Evolutionary conservation across 2,113 vertebrate genomes (phyloP).

Genomic region (Hippocampus barbouri): DNA sequence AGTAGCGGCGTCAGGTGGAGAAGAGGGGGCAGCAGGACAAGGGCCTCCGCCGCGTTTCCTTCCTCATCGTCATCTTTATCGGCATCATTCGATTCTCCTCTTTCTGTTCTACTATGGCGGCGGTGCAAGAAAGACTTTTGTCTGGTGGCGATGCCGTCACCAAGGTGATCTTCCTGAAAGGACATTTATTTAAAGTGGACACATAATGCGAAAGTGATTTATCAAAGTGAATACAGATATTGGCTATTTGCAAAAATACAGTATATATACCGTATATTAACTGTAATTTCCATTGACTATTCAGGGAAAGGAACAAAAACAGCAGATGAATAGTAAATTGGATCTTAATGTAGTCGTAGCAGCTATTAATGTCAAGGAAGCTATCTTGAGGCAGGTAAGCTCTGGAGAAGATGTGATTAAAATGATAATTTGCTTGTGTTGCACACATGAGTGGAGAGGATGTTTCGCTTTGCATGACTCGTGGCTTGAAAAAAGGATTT

Average conservation of each 20-base stretch:
- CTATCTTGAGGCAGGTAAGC: neutral
- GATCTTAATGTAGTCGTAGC: no score
- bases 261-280: no score
- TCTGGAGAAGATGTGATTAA: neutral
- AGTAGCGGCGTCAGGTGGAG: constrained; percentile 38
- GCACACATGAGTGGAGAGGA: neutral
- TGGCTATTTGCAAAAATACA: no score
- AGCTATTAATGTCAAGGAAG: neutral
- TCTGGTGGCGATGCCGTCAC: constrained; percentile 12
- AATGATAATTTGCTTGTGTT: neutral
- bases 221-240: no score
- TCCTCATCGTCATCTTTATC: constrained; percentile 34
- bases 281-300: no score
- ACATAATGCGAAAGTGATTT: no score
- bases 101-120: constrained; percentile 3
- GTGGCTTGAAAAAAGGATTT: neutral
- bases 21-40: constrained; percentile 38
- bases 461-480: no score
- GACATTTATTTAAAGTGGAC: no score
- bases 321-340: no score
- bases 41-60: constrained; percentile 26
- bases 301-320: no score
- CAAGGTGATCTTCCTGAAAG: neutral
- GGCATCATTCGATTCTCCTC: constrained; percentile 6
- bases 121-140: constrained; percentile 33